Conservation (phyloP, 2,888 invertebrate genomes). For the Alcis repandata region DNA sequence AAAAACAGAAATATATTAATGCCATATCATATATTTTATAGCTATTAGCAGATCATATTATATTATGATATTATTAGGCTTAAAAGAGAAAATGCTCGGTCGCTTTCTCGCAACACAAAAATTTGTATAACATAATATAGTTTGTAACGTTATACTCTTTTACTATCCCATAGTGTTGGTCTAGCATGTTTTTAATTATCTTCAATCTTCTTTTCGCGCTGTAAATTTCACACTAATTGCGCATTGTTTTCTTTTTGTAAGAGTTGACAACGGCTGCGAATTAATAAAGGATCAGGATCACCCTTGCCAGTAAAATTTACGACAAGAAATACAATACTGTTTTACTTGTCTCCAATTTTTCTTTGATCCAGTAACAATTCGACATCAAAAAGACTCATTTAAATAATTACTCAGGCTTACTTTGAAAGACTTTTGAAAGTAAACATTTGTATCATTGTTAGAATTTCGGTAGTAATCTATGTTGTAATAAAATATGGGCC, state of each 20-base stretch:
- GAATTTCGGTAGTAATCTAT: not conserved
- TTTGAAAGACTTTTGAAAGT: not conserved
- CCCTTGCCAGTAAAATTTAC: not conserved
- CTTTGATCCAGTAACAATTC: slow-evolving; percentile 18
- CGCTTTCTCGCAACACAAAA: too few species aligned
- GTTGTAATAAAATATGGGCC: not conserved
- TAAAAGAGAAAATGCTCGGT: too few species aligned
- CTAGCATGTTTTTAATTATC: too few species aligned
- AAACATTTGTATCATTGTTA: not conserved
- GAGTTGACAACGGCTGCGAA: not conserved
- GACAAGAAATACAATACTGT: slow-evolving; percentile 6
- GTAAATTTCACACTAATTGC: too few species aligned
- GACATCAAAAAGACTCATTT: slow-evolving; percentile 16
- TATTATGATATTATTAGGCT: too few species aligned
- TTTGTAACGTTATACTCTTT: too few species aligned
- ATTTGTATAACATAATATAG: too few species aligned
- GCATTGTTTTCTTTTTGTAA: not conserved
- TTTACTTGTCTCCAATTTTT: slow-evolving; percentile 12
- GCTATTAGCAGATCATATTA: too few species aligned
- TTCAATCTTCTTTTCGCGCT: too few species aligned
- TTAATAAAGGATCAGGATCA: not conserved
- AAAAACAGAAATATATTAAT: too few species aligned
- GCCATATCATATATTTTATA: too few species aligned
- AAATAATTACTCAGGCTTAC: slow-evolving; percentile 14
- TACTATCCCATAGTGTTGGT: too few species aligned